Percentiles rank a stretch among this genome's conserved stretches.
Conservation (phyloP, 2,888 invertebrate genomes). For the Geotrupes spiniger region DNA sequence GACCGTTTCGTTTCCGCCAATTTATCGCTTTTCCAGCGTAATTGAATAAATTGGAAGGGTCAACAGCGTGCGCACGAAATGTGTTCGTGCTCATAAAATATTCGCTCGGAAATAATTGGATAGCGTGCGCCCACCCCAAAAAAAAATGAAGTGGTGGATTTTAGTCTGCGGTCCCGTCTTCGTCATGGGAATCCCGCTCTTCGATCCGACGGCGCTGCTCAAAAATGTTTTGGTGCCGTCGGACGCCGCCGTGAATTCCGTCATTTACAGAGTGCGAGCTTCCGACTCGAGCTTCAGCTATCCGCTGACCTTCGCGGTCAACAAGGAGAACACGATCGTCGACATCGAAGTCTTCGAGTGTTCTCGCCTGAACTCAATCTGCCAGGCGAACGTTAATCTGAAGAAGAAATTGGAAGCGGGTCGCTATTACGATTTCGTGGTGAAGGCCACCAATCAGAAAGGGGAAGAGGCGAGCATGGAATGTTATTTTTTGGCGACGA, state of each 20-base stretch:
- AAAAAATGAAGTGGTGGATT: slow-evolving; percentile 35
- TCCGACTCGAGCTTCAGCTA: slow-evolving; percentile 86
- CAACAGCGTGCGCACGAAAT: slow-evolving; percentile 29
- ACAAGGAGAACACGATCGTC: slow-evolving; percentile 72
- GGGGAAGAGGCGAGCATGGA: slow-evolving; percentile 53
- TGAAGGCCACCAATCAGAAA: slow-evolving; percentile 64
- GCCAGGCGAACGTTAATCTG: slow-evolving; percentile 84
- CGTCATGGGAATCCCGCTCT: slow-evolving; percentile 68
- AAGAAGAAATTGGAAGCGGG: slow-evolving; percentile 73
- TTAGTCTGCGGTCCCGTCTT: slow-evolving; percentile 31
- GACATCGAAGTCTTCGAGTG: slow-evolving; percentile 80
- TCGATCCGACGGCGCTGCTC: slow-evolving; percentile 82
- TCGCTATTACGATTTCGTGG: slow-evolving; percentile 79
- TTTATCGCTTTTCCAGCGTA: neutral
- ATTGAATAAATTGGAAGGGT: slow-evolving; percentile 26
- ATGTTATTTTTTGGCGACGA: slow-evolving; percentile 75
- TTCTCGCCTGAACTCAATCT: slow-evolving; percentile 81
- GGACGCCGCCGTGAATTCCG: slow-evolving; percentile 78
- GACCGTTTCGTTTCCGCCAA: neutral
- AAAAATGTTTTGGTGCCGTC: slow-evolving; percentile 78
- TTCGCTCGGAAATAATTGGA: slow-evolving; percentile 28
- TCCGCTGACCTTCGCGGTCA: slow-evolving; percentile 77
- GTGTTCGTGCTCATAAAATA: slow-evolving; percentile 31
- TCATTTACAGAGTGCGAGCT: slow-evolving; percentile 84
- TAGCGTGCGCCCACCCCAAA: slow-evolving; percentile 9